Evolutionary conservation across 2,797 vertebrate species (phyloP), one percentile per base, ranked within the genome.

Genomic region (Sebastes iracundus): DNA sequence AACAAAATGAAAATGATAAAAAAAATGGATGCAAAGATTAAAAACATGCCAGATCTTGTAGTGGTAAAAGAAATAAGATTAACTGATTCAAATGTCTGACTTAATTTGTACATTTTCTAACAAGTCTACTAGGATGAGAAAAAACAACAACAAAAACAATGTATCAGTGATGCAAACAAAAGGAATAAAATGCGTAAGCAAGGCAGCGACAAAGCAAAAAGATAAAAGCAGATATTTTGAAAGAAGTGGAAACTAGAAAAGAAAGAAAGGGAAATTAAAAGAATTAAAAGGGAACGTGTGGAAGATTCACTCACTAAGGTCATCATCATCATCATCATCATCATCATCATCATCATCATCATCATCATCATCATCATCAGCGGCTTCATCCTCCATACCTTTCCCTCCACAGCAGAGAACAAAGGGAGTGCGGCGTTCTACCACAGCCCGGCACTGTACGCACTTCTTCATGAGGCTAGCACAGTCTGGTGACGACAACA

Each of bases 391-490:
- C 96, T 99, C 98, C 94, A 97, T 96, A 96, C 97, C 97, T 96
- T 99, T 99, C 90, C 98, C 98, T 92, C 98, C 98, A 72, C 99
- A 99, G 95, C 99, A 99, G 87, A 96, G 95, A 86, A 98, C 97
- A 85, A 99, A 99, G 88, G 99, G 98, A 72, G 97, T 98, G 95
- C 98, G 97, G 84, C 96, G 95, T 87, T 99, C 99, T 80, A 99
- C 99, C 63, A 99, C 97, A 72, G 99, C 97, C 79, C 99, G 98
- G 84, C 99, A 99, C 91, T 99, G 99, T 62, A 99, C 99, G 85
- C 99, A 99, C 88, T 99, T 99, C 95, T 99, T 99, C 99, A 99
- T 99, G 88, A 99, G 96, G 92, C 92, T 99, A 84, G 99, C 99
- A 95, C 99, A 99, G 88, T 99, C 99, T 99, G 90, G n/a, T 52